Conservation (phyloP, 2,113 vertebrate genomes). For the Tupaia chinensis region DNA sequence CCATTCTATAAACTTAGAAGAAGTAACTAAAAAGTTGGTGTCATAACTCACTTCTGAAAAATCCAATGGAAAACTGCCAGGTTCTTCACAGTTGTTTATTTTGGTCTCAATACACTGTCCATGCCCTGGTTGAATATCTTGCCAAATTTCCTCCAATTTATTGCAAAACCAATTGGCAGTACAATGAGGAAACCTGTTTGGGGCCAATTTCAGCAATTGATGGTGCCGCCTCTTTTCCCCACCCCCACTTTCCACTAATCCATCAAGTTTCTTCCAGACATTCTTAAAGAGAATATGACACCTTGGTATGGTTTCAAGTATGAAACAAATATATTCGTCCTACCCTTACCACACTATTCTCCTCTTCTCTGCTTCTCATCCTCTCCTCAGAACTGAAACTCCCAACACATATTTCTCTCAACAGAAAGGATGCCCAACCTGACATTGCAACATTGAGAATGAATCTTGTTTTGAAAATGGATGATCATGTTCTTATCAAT, state of each 20-base stretch:
- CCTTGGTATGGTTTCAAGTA: not conserved
- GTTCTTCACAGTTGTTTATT: constrained; percentile 73
- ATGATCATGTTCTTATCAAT: not conserved
- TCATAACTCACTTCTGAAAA: constrained; percentile 56
- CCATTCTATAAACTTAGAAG: constrained; percentile 14
- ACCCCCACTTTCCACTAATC: constrained; percentile 64
- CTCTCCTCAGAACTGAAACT: not conserved
- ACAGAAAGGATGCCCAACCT: not conserved
- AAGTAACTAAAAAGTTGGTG: not conserved
- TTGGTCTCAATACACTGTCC: constrained; percentile 72
- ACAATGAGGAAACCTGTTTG: constrained; percentile 72
- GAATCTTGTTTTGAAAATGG: constrained; percentile 9
- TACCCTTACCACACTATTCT: not conserved
- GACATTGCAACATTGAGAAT: not conserved
- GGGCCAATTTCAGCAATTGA: constrained; percentile 74
- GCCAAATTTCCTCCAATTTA: constrained; percentile 76
- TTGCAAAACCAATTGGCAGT: constrained; percentile 83
- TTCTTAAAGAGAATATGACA: constrained; percentile 45
- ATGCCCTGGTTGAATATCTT: constrained; percentile 67
- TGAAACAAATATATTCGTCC: not conserved
- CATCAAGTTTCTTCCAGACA: constrained; percentile 40
- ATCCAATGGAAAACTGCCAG: constrained; percentile 72
- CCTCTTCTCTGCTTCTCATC: not conserved
- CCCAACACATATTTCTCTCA: not conserved
- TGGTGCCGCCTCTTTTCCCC: constrained; percentile 58